Evolutionary conservation across 2,797 vertebrate species (phyloP), one percentile per base, ranked within the genome.

Genomic region (Ceryle rudis): DNA sequence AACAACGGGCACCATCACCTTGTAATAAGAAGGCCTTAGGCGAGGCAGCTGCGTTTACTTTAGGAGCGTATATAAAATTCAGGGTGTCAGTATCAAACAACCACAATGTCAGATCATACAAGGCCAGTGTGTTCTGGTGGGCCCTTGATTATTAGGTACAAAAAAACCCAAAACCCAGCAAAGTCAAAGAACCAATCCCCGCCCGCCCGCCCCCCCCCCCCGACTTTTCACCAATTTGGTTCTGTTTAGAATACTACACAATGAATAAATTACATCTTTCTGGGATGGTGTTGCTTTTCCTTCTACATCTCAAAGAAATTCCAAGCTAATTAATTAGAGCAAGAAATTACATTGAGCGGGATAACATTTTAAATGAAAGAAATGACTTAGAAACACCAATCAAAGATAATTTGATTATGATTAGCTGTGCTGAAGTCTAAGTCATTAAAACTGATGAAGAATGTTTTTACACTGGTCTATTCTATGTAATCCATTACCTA

Each of bases 401-500:
- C 96, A 94, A 97, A 96, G 97, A 93, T 95, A 96, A 95, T 85
- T 86, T 97, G 86, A 90, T 94, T 96, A 97, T 75, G 91, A 95
- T 95, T 94, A 93, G 81, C 84, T 97, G 94, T 94, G 86, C 81
- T 91, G 90, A 97, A 97, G 97, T 87, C 84, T 66, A 96, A 92
- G 90, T 96, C 82, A 96, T 94, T 97, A 96, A 96, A 98, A 95
- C 3, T 90, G 93, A 95, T 95, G 93, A 93, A 91, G 90, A 94
- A 95, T 85, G 66, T 91, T 96, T 94, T 90, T 91, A 95, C 91
- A 95, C 64, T 94, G 86, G 96, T 97, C 94, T 97, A 93, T 21
- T 94, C 91, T 91, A 97, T 92, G 96, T 97, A 89, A 96, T 80
- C 92, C 93, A 96, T 95, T 96, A 96, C 95, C 96, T 97, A 97